phyloP scores from a whole-genome alignment of 2,113 vertebrate genomes.

The Sinocyclocheilus grahami region DNA sequence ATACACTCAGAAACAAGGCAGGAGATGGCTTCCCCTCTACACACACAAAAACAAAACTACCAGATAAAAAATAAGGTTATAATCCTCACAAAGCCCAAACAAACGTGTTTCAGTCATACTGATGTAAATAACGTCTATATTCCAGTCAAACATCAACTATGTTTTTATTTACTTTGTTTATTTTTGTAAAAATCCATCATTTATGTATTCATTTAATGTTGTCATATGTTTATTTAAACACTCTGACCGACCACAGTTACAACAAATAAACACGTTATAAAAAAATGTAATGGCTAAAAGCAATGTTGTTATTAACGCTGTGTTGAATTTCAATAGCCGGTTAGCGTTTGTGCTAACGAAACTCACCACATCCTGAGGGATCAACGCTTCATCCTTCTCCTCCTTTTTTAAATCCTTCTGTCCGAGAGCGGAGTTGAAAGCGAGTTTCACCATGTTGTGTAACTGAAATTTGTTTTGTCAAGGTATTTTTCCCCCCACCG shows the following conservation, averaged over 20 bases:
- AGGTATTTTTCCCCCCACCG: not conserved
- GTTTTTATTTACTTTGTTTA: not conserved
- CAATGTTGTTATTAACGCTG: not conserved
- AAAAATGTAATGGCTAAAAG: not conserved
- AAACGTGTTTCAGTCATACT: not conserved
- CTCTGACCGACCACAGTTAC: not conserved
- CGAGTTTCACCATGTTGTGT: conserved; percentile 58
- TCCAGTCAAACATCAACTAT: not conserved
- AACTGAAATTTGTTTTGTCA: too few relatives aligned
- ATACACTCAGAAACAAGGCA: not conserved
- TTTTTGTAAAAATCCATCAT: not conserved
- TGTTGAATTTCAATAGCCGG: not conserved
- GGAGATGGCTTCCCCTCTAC: conserved; percentile 37
- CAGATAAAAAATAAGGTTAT: not conserved
- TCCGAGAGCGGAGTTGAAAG: conserved; percentile 56
- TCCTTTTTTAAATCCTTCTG: conserved; percentile 58
- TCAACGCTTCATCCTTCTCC: conserved; percentile 55
- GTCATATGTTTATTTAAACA: not conserved
- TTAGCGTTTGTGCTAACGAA: conserved; percentile 20
- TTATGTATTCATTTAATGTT: not conserved
- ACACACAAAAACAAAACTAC: not conserved
- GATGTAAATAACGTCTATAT: not conserved
- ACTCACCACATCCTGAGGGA: conserved; percentile 60
- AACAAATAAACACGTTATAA: not conserved
- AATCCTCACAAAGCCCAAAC: not conserved